Conservation (phyloP, 1,140 invertebrate genomes). For the Euschistus heros region DNA sequence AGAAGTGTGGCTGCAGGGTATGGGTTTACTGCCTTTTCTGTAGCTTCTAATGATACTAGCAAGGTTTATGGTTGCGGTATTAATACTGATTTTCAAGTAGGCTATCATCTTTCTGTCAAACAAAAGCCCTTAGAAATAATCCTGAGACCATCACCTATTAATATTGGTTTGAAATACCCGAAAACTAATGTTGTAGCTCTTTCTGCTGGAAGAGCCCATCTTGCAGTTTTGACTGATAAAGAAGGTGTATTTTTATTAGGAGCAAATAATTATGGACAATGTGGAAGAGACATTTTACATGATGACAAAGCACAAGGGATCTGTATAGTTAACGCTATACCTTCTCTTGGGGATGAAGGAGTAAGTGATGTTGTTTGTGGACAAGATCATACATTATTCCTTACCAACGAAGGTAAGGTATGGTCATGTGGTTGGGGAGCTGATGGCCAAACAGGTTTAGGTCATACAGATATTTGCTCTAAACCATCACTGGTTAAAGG, state of each 20-base stretch:
- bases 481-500: slow-evolving; percentile 57
- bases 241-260: slow-evolving; percentile 75
- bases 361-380: slow-evolving; percentile 67
- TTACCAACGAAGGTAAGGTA: slow-evolving; percentile 69
- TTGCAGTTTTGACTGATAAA: slow-evolving; percentile 64
- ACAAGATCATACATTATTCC: slow-evolving; percentile 77
- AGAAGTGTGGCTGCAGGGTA: slow-evolving; percentile 68
- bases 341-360: slow-evolving; percentile 47
- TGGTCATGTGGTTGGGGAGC: slow-evolving; percentile 88
- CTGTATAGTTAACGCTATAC: slow-evolving; percentile 52
- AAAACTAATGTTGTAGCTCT: slow-evolving; percentile 39
- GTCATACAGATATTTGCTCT: slow-evolving; percentile 45
- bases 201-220: slow-evolving; percentile 74
- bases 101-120: slow-evolving; percentile 47
- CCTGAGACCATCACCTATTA: slow-evolving; percentile 61
- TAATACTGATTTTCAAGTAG: slow-evolving; percentile 85
- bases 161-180: slow-evolving; percentile 49
- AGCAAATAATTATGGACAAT: slow-evolving; percentile 91
- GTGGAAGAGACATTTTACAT: slow-evolving; percentile 68
- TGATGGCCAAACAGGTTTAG: slow-evolving; percentile 87
- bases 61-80: slow-evolving; percentile 81
- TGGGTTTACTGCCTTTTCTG: slow-evolving; percentile 78
- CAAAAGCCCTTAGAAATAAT: slow-evolving; percentile 59
- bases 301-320: slow-evolving; percentile 49
- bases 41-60: slow-evolving; percentile 45